A percentile compares a stretch with the other conserved stretches of the same genome.
phyloP scores from a whole-genome alignment of 37 sponge, comb jelly and placozoan genomes.

The Agelas oroides region DNA sequence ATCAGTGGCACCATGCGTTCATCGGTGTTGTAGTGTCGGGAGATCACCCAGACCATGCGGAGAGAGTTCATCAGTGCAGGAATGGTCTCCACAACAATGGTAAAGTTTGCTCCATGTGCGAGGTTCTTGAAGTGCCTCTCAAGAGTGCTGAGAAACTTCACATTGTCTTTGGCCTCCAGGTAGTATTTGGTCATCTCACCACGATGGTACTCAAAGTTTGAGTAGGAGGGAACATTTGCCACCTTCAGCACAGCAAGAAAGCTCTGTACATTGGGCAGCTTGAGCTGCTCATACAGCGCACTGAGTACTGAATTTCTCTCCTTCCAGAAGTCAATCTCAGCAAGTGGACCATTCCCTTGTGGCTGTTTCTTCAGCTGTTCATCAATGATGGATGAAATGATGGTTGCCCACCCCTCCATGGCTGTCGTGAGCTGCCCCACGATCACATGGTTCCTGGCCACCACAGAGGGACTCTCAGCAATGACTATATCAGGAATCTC shows the following conservation, averaged over 20 bases:
- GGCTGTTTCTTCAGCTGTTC: constrained; percentile 81
- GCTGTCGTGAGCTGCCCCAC: constrained; percentile 75
- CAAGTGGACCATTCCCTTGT: constrained; percentile 90
- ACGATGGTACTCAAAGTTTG: constrained; percentile 90
- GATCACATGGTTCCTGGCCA: constrained; percentile 64
- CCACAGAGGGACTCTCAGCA: constrained; percentile 49
- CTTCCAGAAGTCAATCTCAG: constrained; percentile 98
- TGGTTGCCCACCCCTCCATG: constrained; percentile 85
- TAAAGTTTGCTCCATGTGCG: constrained; percentile 92
- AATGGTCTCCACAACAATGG: constrained; percentile 87
- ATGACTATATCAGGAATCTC: constrained; percentile 81
- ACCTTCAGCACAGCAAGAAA: constrained; percentile 75
- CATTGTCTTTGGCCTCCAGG: constrained; percentile 98
- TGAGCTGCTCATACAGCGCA: constrained; percentile 93
- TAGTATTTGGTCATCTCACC: constrained; percentile 90
- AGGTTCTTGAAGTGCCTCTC: constrained; percentile 99
- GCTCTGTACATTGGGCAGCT: constrained; percentile 71
- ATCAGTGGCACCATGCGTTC: constrained; percentile 99
- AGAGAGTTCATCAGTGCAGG: constrained; percentile 98
- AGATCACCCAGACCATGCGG: constrained; percentile 99
- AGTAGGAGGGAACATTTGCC: constrained; percentile 61
- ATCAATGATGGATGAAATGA: constrained; percentile 82
- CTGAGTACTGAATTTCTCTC: constrained; percentile 88
- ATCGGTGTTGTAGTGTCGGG: constrained; percentile 98
- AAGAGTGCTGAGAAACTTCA: constrained; percentile 95